Evolutionary conservation across 2,888 invertebrate species (phyloP), one percentile per base, ranked within the genome.

Genomic region (Rhagium mordax): DNA sequence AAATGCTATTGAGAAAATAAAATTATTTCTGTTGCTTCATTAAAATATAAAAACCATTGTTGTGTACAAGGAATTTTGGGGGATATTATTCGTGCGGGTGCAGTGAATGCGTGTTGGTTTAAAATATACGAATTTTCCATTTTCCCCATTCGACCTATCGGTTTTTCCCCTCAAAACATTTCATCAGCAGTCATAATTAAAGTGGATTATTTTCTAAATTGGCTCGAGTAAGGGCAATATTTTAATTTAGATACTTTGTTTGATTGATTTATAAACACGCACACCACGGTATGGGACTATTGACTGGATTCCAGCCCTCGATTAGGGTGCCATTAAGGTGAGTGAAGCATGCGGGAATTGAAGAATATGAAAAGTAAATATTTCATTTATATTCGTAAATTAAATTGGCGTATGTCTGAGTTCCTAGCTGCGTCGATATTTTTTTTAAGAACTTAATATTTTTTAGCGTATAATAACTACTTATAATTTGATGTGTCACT

Each of bases 181-280:
- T 79, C 78, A 80, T 78, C 79, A 75, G 77, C 72, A 76, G 72
- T 75, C 75, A 79, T 79, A 79, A 79, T 81, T 78, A 80, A 79
- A 81, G 72, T 74, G 77, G 74, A 79, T 79, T 81, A 79, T 79
- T 74, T 77, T 67, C 78, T 74, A 76, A 77, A 80, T 81, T 76
- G 79, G 77, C 76, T 67, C 71, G 72, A 79, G 70, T 74, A 73
- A 79, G 76, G 75, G 77, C 74, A 78, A 77, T 74, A 77, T 74
- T 77, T 80, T 78, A 78, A 78, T 75, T 80, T 78, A 77, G 74
- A 77, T 70, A 76, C 76, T 76, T 77, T 72, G 73, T 79, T 78
- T 79, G 79, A 79, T 79, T 79, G 78, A 79, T 78, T 79, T 77
- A 79, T 76, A 79, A 79, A 79, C 78, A 79, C 76, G 76, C 76